These are phyloP conservation scores for Ichneumon xanthorius DNA, from an alignment of 2,888 invertebrate genomes.

Conservation along the genomic window DNA sequence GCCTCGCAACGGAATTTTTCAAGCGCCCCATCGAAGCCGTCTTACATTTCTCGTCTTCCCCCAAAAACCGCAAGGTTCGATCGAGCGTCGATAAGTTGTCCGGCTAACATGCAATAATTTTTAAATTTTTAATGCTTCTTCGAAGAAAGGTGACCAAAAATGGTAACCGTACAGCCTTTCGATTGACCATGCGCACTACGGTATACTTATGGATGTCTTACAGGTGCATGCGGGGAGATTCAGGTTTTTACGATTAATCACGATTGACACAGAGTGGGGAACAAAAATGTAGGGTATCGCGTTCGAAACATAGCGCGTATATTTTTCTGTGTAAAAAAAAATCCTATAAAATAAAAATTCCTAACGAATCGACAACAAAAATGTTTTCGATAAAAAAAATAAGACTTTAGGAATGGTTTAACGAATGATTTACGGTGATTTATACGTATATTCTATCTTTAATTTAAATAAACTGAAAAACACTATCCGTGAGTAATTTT, in stretches of 20 bases:
- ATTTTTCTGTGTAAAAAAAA: neutral
- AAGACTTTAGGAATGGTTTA: too few relatives aligned
- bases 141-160: constrained; percentile 53
- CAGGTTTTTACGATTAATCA: constrained; percentile 45
- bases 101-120: constrained; percentile 2
- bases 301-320: neutral
- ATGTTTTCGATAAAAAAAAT: too few relatives aligned
- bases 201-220: constrained; percentile 38
- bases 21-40: constrained; percentile 46
- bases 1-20: constrained; percentile 32
- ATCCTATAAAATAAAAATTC: too few relatives aligned
- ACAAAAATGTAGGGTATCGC: constrained; percentile 56
- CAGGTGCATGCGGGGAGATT: constrained; percentile 49
- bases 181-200: neutral
- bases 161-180: constrained; percentile 40
- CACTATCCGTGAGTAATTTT: too few relatives aligned
- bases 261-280: neutral
- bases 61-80: constrained; percentile 69
- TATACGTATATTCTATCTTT: too few relatives aligned
- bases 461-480: too few relatives aligned
- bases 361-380: too few relatives aligned
- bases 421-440: too few relatives aligned
- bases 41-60: neutral
- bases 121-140: constrained; percentile 47
- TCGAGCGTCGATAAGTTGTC: constrained; percentile 71